Conservation (phyloP, 1,140 invertebrate species). For the Oedothorax gibbosus region DNA sequence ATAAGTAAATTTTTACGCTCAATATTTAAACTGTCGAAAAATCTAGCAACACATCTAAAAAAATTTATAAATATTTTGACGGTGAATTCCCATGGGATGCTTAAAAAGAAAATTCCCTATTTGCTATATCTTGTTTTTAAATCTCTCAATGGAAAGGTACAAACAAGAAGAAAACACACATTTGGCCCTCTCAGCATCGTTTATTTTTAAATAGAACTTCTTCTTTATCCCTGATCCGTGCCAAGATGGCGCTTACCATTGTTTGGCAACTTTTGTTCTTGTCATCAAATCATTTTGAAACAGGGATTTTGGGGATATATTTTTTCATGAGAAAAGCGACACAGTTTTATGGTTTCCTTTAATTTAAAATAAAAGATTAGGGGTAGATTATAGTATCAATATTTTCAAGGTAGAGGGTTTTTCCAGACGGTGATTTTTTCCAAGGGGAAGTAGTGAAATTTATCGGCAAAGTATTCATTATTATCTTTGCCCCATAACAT, state of each 20-base stretch:
- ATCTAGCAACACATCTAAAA: no score
- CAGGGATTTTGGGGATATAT: conserved; percentile 24
- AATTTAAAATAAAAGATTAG: no score
- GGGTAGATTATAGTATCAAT: no score
- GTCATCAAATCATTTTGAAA: conserved; percentile 41
- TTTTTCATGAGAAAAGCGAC: conserved; percentile 27
- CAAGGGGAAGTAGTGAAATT: no score
- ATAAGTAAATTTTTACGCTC: no score
- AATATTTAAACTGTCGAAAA: no score
- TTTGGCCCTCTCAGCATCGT: conserved; percentile 11
- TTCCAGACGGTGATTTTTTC: no score
- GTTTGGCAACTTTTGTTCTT: conserved; percentile 33
- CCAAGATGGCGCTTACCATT: conserved; percentile 33
- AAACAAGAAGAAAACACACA: conserved; percentile 7
- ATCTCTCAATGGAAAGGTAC: conserved; percentile 1
- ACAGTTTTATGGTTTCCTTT: neutral
- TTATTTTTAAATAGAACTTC: conserved; percentile 42
- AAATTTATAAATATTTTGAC: no score
- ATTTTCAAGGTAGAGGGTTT: no score
- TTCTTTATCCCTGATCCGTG: neutral
- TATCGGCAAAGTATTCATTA: no score
- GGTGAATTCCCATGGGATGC: no score
- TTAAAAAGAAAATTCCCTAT: conserved; percentile 37
- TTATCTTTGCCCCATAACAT: no score
- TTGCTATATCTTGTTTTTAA: conserved; percentile 14